A percentile compares a stretch with the other conserved stretches of the same genome.
phyloP scores from a whole-genome alignment of 2,113 vertebrate species.

The Ursus arctos region DNA sequence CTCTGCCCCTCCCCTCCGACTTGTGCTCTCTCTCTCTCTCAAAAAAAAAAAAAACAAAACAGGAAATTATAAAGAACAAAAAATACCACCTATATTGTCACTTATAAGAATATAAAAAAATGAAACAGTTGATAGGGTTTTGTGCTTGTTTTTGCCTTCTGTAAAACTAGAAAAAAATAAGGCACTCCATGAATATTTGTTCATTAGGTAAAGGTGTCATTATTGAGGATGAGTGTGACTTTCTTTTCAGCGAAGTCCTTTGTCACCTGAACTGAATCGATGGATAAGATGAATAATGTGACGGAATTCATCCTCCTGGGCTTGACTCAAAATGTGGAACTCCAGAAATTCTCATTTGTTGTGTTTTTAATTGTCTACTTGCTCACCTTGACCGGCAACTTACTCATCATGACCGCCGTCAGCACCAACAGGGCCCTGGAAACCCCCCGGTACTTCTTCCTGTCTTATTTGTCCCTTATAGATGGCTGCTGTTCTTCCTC shows the following conservation, averaged over 20 bases:
- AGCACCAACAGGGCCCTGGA: neutral
- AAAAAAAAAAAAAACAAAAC: neutral
- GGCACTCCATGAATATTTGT: neutral
- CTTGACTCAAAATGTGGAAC: constrained; percentile 58
- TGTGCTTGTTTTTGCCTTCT: neutral
- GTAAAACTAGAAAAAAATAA: neutral
- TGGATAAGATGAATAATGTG: constrained; percentile 53
- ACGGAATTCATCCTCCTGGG: constrained; percentile 77
- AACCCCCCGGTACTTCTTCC: constrained; percentile 71
- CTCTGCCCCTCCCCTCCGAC: neutral
- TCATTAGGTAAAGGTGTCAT: neutral
- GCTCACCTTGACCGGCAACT: constrained; percentile 70
- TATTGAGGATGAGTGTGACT: neutral
- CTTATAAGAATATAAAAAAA: neutral
- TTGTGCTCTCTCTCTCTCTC: neutral
- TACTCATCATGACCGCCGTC: constrained; percentile 57
- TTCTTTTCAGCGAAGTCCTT: neutral
- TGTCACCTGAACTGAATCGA: neutral
- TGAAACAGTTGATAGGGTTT: neutral
- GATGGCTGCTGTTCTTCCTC: constrained; percentile 61
- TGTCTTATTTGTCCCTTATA: constrained; percentile 52
- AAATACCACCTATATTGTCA: neutral
- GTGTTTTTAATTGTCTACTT: constrained; percentile 75
- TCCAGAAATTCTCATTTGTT: constrained; percentile 68
- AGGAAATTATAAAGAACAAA: neutral